These are phyloP conservation scores for Cheilosia soror DNA, from an alignment of 2,888 invertebrate species.

Conservation along the genomic window DNA sequence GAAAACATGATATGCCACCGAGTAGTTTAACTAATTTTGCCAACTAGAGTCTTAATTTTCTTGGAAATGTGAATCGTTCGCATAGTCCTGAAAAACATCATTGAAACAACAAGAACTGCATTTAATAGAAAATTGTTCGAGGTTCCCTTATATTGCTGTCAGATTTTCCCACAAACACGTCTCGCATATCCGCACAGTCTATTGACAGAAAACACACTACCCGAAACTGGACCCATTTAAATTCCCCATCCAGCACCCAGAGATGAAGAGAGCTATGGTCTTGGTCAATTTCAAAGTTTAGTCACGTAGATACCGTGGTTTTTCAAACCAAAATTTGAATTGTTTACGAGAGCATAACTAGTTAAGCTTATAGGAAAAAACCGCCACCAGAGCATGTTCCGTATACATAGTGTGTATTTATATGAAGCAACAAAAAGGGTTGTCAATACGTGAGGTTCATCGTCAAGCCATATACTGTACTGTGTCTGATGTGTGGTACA, in stretches of 20 bases:
- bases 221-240: slow-evolving; percentile 2
- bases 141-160: not conserved
- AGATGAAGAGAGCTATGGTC: not conserved
- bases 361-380: slow-evolving; percentile 63
- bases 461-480: not conserved
- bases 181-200: slow-evolving; percentile 29
- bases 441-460: slow-evolving; percentile 62
- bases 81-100: not conserved
- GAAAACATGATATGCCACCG: too few relatives aligned
- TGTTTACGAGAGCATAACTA: slow-evolving; percentile 74
- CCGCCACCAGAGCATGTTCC: slow-evolving; percentile 62
- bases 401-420: slow-evolving; percentile 66
- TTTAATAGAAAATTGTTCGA: not conserved
- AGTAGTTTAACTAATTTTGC: too few relatives aligned
- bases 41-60: too few relatives aligned
- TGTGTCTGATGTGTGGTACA: not conserved
- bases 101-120: not conserved
- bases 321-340: slow-evolving; percentile 70
- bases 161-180: slow-evolving; percentile 23
- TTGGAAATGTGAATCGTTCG: too few relatives aligned
- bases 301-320: slow-evolving; percentile 65
- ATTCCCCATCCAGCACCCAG: not conserved
- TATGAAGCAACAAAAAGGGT: slow-evolving; percentile 61
- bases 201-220: slow-evolving; percentile 55
- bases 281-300: slow-evolving; percentile 49